Base-by-base conservation (phyloP, 92 coral and sea anemone genomes). In the Metridium senile region DNA sequence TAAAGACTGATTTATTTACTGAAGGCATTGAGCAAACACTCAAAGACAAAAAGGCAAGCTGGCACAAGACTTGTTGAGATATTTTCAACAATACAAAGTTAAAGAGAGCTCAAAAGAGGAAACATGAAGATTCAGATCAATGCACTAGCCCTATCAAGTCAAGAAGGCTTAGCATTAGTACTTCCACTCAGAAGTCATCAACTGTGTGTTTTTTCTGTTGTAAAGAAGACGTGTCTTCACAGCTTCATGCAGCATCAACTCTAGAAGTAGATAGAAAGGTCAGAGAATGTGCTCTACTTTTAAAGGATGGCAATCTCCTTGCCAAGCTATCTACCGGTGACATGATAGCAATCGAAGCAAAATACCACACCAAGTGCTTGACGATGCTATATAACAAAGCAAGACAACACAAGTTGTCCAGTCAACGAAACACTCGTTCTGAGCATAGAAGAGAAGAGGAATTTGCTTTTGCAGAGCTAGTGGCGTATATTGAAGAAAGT, bases 11-110 rank as follows among this genome's bases (percentile, higher is more conserved):
- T 28, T 67, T 71, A 62, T 52, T 84, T 9, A 62, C 75, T 18
- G 69, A 49, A 1, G 86, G 86, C 46, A 61, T 74, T 43, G 74
- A 72, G 17, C 13, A 32, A 18, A 88, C 84, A 17, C 47, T 87
- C 0, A 1, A 33, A n/a, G 39, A 53, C 1, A 57, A 78, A 39
- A 78, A 83, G 54, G 89, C 92, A 19, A 62, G n/a, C 9, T 88
- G 93, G 89, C 89, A 84, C 56, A 85, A 81, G 17, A 75, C 82
- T 0, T 85, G 90, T 66, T 23, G 80, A 73, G 83, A 89, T 28
- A 71, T 1, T 0, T 61, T 72, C 32, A 85, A 71, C 68, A 81
- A 62, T 63, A 89, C 87, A 9, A 74, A 85, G 53, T 17, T 85
- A 26, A 51, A 76, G 31, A 72, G 80, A 11, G 82, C 70, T 0